Conservation (phyloP, 2,888 invertebrate species). For the Bugula neritina region DNA sequence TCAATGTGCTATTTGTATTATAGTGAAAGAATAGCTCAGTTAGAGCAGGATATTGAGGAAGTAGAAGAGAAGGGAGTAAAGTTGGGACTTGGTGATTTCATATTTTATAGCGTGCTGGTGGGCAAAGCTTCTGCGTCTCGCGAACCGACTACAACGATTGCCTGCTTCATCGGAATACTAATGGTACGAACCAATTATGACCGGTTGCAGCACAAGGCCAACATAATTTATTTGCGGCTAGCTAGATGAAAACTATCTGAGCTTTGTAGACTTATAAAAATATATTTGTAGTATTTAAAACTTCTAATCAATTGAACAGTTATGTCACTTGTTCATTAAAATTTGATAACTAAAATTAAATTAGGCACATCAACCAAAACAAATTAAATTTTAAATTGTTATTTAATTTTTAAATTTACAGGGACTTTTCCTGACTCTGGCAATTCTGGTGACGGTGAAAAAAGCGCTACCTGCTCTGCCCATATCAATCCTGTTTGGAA, state of each 20-base stretch:
- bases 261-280: too few relatives aligned
- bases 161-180: conserved; percentile 92
- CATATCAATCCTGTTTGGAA: conserved; percentile 89
- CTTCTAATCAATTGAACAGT: too few relatives aligned
- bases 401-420: conserved; percentile 55
- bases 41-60: conserved; percentile 25
- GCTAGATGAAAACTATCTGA: too few relatives aligned
- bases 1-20: too few relatives aligned
- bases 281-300: too few relatives aligned
- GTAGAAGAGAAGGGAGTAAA: conserved; percentile 66
- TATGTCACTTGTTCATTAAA: too few relatives aligned
- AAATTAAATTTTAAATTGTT: background rate
- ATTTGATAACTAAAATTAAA: too few relatives aligned
- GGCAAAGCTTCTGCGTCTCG: conserved; percentile 97
- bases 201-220: too few relatives aligned
- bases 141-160: conserved; percentile 95
- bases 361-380: too few relatives aligned
- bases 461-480: conserved; percentile 92
- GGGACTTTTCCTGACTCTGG: conserved; percentile 85
- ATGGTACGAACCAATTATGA: too few relatives aligned
- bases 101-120: conserved; percentile 92
- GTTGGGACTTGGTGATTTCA: conserved; percentile 90
- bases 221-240: too few relatives aligned
- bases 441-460: conserved; percentile 85
- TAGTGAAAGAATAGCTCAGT: conserved; percentile 18